A percentile compares a stretch with the other conserved stretches of the same genome.
Evolutionary conservation across 2,797 vertebrate species (phyloP).

Genomic region (Chanos chanos): DNA sequence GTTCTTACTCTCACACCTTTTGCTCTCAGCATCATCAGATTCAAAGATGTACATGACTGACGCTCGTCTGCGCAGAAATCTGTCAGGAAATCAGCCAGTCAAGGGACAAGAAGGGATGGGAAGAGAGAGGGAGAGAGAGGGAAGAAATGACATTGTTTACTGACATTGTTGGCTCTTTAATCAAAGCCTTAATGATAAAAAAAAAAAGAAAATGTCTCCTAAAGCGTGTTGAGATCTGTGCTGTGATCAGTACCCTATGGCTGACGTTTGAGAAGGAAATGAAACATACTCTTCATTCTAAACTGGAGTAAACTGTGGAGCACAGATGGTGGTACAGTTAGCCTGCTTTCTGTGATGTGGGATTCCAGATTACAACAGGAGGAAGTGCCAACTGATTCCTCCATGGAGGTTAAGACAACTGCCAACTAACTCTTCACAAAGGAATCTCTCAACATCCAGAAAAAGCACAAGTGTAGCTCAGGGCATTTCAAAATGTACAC

Average conservation of each 20-base stretch:
- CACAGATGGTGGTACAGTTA: conserved; percentile 23
- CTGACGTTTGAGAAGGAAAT: conserved; percentile 29
- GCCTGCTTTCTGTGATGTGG: conserved; percentile 28
- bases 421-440: not conserved
- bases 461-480: not conserved
- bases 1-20: too few species aligned
- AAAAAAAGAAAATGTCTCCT: conserved; percentile 12
- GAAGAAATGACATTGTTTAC: too few species aligned
- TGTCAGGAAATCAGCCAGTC: too few species aligned
- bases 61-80: too few species aligned
- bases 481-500: too few species aligned
- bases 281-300: conserved; percentile 24
- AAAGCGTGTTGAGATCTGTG: conserved; percentile 15
- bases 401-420: too few species aligned
- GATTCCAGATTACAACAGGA: conserved; percentile 37
- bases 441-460: not conserved
- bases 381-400: conserved; percentile 33
- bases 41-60: too few species aligned
- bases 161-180: conserved; percentile 32
- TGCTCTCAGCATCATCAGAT: too few species aligned
- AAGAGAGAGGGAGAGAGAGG: too few species aligned
- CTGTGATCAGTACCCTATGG: conserved; percentile 17
- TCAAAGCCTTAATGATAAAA: conserved; percentile 31
- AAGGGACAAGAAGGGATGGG: too few species aligned
- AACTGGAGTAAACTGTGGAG: conserved; percentile 17